Conservation (phyloP, 2,113 vertebrate genomes). For the Thomomys bottae region DNA sequence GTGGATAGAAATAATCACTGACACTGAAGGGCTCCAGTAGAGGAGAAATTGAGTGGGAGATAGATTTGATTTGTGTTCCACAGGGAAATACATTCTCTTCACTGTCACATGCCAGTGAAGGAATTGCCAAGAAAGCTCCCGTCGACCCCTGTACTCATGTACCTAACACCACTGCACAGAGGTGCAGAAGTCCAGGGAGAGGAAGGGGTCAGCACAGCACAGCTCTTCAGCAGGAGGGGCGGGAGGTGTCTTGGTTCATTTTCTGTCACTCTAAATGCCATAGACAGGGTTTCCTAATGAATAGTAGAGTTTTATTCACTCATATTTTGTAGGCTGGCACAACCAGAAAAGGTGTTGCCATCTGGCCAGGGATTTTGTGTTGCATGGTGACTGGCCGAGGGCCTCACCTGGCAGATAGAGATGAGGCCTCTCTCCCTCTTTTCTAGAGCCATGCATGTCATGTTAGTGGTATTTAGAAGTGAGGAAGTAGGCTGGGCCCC, state of each 20-base stretch:
- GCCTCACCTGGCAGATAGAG: too few relatives aligned
- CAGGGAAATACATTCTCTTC: not conserved
- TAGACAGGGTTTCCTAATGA: not conserved
- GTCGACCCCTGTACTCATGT: not conserved
- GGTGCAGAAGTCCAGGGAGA: not conserved
- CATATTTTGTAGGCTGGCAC: not conserved
- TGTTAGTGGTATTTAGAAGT: not conserved
- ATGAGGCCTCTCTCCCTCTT: not conserved
- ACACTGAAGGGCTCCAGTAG: rapidly evolving
- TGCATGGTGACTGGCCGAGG: not conserved
- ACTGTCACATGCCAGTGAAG: too few relatives aligned
- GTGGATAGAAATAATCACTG: not conserved
- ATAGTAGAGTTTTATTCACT: not conserved
- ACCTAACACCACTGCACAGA: not conserved
- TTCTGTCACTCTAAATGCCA: too few relatives aligned
- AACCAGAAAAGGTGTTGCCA: not conserved
- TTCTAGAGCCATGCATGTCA: not conserved
- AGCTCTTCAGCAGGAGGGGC: not conserved
- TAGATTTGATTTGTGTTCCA: not conserved
- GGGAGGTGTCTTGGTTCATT: not conserved
- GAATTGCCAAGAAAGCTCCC: too few relatives aligned
- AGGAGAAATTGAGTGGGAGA: not conserved
- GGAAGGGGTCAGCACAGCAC: not conserved
- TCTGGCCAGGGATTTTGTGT: not conserved
- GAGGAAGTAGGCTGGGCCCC: too few relatives aligned